Conservation (phyloP, 2,888 invertebrate genomes). For the Cepaea hortensis region DNA sequence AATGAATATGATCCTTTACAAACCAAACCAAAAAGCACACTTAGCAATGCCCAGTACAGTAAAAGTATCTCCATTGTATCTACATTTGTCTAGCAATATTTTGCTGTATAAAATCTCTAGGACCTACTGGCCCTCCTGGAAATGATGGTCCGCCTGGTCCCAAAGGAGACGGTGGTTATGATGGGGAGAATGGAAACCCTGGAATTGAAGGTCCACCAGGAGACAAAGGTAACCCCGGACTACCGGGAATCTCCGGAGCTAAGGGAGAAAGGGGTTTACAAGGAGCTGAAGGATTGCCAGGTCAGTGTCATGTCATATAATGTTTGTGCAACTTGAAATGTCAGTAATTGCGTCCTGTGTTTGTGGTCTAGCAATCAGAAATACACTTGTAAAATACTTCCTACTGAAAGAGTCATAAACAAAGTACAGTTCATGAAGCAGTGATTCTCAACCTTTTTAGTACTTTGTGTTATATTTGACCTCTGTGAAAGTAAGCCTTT, state of each 20-base stretch:
- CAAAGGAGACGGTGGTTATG: conserved; percentile 60
- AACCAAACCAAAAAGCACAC: too few relatives aligned
- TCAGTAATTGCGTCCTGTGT: too few relatives aligned
- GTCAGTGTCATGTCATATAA: conserved; percentile 75
- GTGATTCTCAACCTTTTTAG: too few relatives aligned
- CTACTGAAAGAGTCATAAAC: background rate
- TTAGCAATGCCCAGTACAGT: too few relatives aligned
- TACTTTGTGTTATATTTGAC: too few relatives aligned
- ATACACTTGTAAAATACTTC: background rate
- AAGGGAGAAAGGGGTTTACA: conserved; percentile 60
- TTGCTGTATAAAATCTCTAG: background rate
- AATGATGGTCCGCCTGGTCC: conserved; percentile 67
- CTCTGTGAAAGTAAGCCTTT: too few relatives aligned
- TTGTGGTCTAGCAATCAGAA: too few relatives aligned
- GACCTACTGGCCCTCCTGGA: conserved; percentile 53
- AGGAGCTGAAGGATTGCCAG: conserved; percentile 81
- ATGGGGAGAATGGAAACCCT: conserved; percentile 77
- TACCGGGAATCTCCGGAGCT: conserved; percentile 2
- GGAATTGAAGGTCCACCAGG: conserved; percentile 59
- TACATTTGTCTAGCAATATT: background rate
- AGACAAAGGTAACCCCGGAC: conserved; percentile 63
- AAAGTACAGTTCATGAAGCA: background rate
- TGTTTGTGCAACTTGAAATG: too few relatives aligned
- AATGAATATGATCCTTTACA: too few relatives aligned
- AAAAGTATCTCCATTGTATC: too few relatives aligned